Percentiles rank a stretch among this genome's conserved stretches.
These are phyloP conservation scores for Labrus mixtus DNA, from an alignment of 2,113 vertebrate genomes.

Conservation along the genomic window DNA sequence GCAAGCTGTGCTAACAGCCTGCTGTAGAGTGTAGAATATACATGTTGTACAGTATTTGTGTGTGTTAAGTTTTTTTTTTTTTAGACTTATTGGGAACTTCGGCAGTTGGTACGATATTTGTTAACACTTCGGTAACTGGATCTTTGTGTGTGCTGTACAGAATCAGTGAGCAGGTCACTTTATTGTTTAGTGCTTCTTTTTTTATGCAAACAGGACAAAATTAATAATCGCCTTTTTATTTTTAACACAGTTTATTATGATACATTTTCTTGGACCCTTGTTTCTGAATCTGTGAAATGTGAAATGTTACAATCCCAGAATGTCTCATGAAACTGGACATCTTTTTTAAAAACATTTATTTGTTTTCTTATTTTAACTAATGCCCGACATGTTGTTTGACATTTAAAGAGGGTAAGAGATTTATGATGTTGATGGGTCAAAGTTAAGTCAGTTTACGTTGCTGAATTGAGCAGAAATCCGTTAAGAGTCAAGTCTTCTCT, in stretches of 20 bases:
- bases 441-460: not conserved
- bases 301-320: constrained; percentile 12
- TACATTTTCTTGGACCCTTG: not conserved
- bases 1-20: not conserved
- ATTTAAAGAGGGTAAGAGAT: not conserved
- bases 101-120: constrained; percentile 4
- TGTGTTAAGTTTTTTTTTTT: not conserved
- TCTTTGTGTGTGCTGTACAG: not conserved
- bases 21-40: constrained; percentile 27
- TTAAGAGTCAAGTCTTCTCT: not conserved
- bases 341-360: not conserved
- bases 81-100: not conserved
- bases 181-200: not conserved
- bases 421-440: constrained; percentile 4
- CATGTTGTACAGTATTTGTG: constrained; percentile 33
- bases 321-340: not conserved
- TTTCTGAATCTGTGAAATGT: not conserved
- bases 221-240: not conserved
- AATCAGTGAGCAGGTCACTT: constrained; percentile 15
- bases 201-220: not conserved
- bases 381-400: not conserved
- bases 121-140: not conserved
- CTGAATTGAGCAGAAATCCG: constrained; percentile 21
- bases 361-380: not conserved
- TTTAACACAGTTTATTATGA: no score